Percentiles rank a stretch among this genome's conserved stretches.
phyloP scores from a whole-genome alignment of 2,113 vertebrate genomes.

The Chionomys nivalis region DNA sequence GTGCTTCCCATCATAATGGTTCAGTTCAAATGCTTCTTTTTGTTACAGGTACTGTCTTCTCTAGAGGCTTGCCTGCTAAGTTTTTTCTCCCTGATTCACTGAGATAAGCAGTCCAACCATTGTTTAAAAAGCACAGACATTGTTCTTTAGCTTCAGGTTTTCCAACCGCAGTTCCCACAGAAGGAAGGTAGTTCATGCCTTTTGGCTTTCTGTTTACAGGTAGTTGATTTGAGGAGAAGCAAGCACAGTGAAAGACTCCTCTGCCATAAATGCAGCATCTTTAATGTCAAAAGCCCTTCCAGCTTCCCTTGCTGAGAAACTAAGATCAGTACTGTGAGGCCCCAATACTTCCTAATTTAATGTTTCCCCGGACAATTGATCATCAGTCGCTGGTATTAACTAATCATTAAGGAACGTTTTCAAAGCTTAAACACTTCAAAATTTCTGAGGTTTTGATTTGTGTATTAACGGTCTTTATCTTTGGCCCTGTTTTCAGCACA shows the following conservation, averaged over 20 bases:
- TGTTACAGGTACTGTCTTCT: constrained; percentile 11
- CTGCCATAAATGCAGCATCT: no score
- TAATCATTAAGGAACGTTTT: background rate
- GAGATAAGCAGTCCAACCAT: background rate
- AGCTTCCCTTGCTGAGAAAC: background rate
- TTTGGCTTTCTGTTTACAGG: background rate
- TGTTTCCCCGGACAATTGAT: background rate
- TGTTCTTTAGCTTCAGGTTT: background rate
- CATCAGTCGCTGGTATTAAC: background rate
- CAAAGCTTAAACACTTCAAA: constrained; percentile 29
- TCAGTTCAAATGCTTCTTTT: constrained; percentile 25
- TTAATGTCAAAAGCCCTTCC: background rate
- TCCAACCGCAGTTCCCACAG: constrained; percentile 20
- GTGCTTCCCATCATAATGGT: background rate
- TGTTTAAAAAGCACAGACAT: background rate
- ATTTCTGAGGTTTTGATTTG: constrained; percentile 22
- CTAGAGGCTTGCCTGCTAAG: background rate
- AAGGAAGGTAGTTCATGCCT: constrained; percentile 42
- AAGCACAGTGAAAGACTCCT: background rate
- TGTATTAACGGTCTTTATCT: constrained; percentile 34
- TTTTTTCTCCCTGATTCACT: background rate
- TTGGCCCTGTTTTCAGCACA: background rate
- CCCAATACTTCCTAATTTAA: background rate
- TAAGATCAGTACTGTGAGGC: constrained; percentile 32
- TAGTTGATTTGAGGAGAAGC: constrained; percentile 19